phyloP scores from a whole-genome alignment of 1,140 invertebrate species.

The Bombus difficillimus region DNA sequence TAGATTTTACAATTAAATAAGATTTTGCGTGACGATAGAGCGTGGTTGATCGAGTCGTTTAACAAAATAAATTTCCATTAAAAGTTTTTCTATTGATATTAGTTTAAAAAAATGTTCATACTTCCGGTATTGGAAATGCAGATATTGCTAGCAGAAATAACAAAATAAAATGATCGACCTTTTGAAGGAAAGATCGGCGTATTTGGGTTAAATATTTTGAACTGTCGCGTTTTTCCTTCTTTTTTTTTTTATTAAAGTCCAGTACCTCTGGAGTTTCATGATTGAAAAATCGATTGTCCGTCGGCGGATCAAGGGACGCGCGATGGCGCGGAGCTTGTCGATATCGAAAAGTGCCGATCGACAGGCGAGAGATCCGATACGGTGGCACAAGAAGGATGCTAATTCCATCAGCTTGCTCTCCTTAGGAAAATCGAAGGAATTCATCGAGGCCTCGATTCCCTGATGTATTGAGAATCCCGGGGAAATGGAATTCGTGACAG shows the following conservation, averaged over 20 bases:
- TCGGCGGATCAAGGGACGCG: background rate
- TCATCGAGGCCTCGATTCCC: slow-evolving; percentile 26
- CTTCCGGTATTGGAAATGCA: no score
- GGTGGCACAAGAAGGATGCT: slow-evolving; percentile 17
- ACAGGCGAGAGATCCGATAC: background rate
- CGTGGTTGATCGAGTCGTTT: no score
- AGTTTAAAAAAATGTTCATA: no score
- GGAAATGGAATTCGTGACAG: slow-evolving; percentile 37
- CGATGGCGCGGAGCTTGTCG: background rate
- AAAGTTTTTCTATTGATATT: no score
- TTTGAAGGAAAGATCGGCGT: no score
- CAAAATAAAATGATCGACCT: no score
- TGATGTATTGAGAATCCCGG: slow-evolving; percentile 18
- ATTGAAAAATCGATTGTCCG: slow-evolving; percentile 27
- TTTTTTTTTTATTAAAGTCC: background rate
- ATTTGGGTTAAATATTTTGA: no score
- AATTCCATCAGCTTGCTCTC: slow-evolving; percentile 19
- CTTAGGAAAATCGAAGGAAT: slow-evolving; percentile 27
- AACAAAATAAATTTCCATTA: no score
- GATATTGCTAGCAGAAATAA: no score
- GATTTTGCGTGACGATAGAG: no score
- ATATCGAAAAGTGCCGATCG: background rate
- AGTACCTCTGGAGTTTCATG: background rate
- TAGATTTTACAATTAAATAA: no score
- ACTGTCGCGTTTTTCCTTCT: no score